These are phyloP conservation scores for Cydia splendana DNA, from an alignment of 1,140 invertebrate genomes.

Conservation along the genomic window DNA sequence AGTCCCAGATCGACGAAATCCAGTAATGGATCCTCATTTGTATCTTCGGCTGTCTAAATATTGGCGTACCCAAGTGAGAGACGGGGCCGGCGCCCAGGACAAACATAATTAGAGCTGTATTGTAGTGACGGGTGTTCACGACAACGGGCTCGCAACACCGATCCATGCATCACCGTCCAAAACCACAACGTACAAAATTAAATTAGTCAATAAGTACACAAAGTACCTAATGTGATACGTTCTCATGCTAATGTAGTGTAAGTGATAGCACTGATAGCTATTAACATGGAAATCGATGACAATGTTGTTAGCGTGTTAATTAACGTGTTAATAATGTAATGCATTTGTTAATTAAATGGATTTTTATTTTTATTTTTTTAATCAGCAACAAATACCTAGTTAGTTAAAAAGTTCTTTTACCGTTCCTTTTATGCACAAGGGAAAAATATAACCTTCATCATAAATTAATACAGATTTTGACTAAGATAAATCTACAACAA, in stretches of 20 bases:
- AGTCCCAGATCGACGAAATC: conserved; percentile 61
- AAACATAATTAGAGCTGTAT: conserved; percentile 57
- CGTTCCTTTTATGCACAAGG: no score
- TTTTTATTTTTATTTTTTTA: no score
- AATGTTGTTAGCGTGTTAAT: neutral
- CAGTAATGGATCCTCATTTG: conserved; percentile 63
- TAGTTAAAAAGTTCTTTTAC: no score
- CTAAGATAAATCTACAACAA: no score
- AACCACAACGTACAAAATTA: conserved; percentile 5
- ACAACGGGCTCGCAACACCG: conserved; percentile 1
- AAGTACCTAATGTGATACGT: neutral
- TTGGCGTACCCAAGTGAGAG: conserved; percentile 41
- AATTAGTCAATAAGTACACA: conserved; percentile 12
- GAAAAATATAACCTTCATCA: no score
- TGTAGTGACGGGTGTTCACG: conserved; percentile 37
- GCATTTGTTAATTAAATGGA: no score
- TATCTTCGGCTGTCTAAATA: conserved; percentile 60
- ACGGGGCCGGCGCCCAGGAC: conserved; percentile 52
- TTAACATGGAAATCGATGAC: neutral
- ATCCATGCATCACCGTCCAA: conserved; percentile 18
- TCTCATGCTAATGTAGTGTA: conserved; percentile 5
- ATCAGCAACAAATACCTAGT: no score
- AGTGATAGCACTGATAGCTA: conserved; percentile 10
- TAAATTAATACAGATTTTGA: no score
- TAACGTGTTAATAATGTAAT: neutral